A percentile compares a stretch with the other conserved stretches of the same genome.
These are phyloP conservation scores for Tretioscincus oriximinensis DNA, from an alignment of 2,113 vertebrate genomes.

Conservation along the genomic window DNA sequence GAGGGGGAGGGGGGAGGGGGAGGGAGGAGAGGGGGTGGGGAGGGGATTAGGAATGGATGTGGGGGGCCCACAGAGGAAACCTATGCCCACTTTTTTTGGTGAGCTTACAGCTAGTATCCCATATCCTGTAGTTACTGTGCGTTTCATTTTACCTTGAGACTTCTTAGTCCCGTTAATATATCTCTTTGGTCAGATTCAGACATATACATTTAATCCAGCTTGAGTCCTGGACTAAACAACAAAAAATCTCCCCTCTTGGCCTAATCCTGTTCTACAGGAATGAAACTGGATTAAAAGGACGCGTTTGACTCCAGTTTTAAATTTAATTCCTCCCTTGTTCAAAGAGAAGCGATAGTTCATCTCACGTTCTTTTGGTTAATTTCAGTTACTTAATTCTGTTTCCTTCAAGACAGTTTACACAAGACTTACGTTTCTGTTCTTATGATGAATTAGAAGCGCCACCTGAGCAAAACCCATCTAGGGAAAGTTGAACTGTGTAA, in stretches of 20 bases:
- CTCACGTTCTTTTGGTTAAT: slow-evolving; percentile 26
- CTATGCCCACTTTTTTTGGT: no score
- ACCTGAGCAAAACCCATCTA: slow-evolving; percentile 26
- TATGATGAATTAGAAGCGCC: slow-evolving; percentile 20
- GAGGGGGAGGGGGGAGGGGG: no score
- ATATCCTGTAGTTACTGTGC: background rate
- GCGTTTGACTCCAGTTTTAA: no score
- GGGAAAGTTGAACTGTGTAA: slow-evolving; percentile 40
- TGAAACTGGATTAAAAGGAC: no score
- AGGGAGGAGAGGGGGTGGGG: no score
- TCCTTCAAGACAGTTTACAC: background rate
- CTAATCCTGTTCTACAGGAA: no score
- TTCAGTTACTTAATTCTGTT: background rate
- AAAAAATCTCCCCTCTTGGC: no score
- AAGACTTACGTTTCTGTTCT: slow-evolving; percentile 19
- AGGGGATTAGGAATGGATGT: no score
- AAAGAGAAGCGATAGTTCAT: background rate
- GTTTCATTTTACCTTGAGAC: background rate
- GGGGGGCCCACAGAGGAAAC: no score
- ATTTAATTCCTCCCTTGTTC: background rate
- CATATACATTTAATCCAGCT: no score
- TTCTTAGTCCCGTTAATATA: background rate
- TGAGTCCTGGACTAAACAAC: no score
- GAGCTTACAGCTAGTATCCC: no score
- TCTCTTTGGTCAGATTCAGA: background rate